phyloP scores from a whole-genome alignment of 2,888 invertebrate genomes.

The Brachylomia viminalis region DNA sequence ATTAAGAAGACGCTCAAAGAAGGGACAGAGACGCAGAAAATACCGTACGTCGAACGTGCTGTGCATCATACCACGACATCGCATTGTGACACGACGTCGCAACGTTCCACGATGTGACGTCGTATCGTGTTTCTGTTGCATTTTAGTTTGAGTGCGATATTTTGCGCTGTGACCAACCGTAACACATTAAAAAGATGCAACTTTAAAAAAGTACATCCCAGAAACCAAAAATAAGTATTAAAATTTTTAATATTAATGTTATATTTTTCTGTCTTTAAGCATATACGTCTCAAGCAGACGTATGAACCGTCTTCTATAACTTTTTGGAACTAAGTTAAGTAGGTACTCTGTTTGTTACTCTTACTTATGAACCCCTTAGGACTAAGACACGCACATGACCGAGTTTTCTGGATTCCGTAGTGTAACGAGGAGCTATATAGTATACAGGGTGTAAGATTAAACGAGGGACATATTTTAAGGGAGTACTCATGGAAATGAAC shows the following conservation, averaged over 20 bases:
- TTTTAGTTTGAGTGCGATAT: no score
- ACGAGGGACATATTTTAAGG: no score
- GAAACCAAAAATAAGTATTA: no score
- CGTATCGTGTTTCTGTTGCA: neutral
- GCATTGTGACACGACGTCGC: neutral
- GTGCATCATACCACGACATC: neutral
- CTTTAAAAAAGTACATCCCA: no score
- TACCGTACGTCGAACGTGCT: no score
- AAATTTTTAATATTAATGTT: neutral
- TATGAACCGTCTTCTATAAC: neutral
- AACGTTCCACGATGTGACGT: no score
- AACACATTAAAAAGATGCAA: no score
- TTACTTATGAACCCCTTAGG: neutral
- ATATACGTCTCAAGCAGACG: neutral
- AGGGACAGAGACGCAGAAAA: no score
- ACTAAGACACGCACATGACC: constrained; percentile 9
- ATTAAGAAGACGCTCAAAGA: no score
- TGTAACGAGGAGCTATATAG: neutral
- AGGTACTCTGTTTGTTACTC: neutral
- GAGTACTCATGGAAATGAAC: no score
- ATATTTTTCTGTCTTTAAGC: neutral
- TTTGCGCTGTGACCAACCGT: no score
- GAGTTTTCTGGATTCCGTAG: neutral
- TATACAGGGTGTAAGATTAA: no score
- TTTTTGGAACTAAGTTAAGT: neutral